These are phyloP conservation scores for Percina caprodes DNA, from an alignment of 2,113 vertebrate genomes.

Conservation along the genomic window DNA sequence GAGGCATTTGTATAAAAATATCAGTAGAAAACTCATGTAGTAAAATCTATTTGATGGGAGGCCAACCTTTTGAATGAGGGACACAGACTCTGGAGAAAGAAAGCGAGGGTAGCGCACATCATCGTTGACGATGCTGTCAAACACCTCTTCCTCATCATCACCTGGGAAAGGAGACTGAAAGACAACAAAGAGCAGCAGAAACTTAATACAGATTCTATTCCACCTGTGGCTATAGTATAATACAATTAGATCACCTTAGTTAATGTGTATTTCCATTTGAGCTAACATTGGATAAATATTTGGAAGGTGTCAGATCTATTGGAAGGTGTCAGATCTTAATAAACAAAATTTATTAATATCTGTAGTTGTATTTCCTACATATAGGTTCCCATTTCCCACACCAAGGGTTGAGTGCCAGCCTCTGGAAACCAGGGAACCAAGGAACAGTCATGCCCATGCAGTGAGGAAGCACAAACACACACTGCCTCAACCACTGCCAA, in stretches of 20 bases:
- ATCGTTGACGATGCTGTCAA: slow-evolving; percentile 95
- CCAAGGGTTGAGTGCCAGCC: too few species aligned
- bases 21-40: neutral
- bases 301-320: neutral
- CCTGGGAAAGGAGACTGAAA: slow-evolving; percentile 93
- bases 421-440: too few species aligned
- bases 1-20: neutral
- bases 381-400: too few species aligned
- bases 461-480: too few species aligned
- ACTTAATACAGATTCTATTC: neutral
- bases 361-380: neutral
- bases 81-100: slow-evolving; percentile 86
- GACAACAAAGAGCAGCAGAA: neutral
- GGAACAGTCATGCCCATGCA: too few species aligned
- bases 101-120: slow-evolving; percentile 90
- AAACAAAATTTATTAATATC: too few species aligned
- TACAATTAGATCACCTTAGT: neutral
- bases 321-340: neutral
- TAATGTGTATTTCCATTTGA: neutral
- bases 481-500: too few species aligned
- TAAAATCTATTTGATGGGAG: neutral
- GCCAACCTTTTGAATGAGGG: slow-evolving; percentile 90
- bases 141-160: slow-evolving; percentile 96
- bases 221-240: neutral
- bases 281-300: neutral